Base-by-base conservation (phyloP, 2,113 vertebrate species). In the Murina feae region DNA sequence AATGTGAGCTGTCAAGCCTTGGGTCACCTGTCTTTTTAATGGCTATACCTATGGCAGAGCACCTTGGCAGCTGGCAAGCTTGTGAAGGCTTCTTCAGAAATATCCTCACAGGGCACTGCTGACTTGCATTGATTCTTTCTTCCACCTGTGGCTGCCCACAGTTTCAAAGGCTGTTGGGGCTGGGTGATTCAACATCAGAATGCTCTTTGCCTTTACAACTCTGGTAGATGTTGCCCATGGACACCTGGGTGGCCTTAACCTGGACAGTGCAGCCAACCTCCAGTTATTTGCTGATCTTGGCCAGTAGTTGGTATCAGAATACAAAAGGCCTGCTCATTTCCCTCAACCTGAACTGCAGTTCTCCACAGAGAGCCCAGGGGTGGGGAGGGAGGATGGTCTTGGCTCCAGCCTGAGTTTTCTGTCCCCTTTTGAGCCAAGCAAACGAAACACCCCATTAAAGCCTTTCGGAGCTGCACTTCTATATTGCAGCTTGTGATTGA, bases 31-130 rank as follows among this genome's bases (percentile, higher is more conserved):
- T 69, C n/a, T 86, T 87, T 85, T 53, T 14, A 28, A 72, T 39
- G 69, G 42, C 35, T 39, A 0, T 14, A 12, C 11, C 12, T 25
- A 6, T 20, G 2, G 14, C 0, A 0, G 18, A 75, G n/a, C 10
- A n/a, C 16, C 4, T 74, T 68, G 7, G 83, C 55, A 32, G 9
- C 20, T 49, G 14, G 21, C 12, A 37, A 25, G 1, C 58, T 89
- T 17, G 4, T 47, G 55, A 89, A 83, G 55, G 0, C 42, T 35
- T 91, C 63, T 58, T 91, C 28, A 66, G 51, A 81, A 39, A 51
- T 44, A 7, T 9, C 68, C 44, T 89, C 35, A 25, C 18, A 39
- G 16, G 25, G 18, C 3, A 12, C 9, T 47, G 20, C 20, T 79
- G 28, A 84, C 42, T 83, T 88, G 4, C 14, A 8, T 13, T 74